Evolutionary conservation across 2,888 invertebrate genomes (phyloP).

Genomic region (Tupiocoris notatus): DNA sequence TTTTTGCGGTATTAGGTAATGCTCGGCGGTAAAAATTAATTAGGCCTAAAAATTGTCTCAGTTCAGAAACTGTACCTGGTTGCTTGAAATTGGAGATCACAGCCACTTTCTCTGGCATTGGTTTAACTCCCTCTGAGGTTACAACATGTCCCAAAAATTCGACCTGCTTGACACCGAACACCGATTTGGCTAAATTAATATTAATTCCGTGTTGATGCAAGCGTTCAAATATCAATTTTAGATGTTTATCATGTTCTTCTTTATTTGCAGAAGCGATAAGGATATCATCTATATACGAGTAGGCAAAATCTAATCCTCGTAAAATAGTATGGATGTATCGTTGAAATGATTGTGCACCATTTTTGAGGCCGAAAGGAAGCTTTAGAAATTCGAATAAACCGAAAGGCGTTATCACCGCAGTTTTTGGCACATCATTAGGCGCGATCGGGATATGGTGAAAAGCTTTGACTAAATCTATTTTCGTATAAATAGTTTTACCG

Average conservation of each 20-base stretch:
- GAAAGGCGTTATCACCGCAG: not conserved
- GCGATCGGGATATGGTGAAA: not conserved
- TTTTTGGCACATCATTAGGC: not conserved
- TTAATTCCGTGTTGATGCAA: not conserved
- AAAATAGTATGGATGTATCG: not conserved
- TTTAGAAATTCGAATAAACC: not conserved
- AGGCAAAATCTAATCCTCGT: not conserved
- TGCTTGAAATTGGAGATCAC: not conserved
- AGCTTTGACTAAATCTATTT: not conserved
- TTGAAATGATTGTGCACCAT: not conserved
- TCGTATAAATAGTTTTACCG: not conserved
- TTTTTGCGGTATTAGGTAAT: not conserved
- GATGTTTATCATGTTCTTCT: not conserved
- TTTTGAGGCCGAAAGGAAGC: not conserved
- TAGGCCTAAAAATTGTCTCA: not conserved
- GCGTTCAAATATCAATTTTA: not conserved
- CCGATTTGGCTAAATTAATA: not conserved
- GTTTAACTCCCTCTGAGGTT: not conserved
- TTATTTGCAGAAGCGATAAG: not conserved
- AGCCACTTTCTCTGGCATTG: not conserved
- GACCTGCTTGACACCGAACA: not conserved
- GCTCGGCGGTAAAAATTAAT: not conserved
- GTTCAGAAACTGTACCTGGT: not conserved
- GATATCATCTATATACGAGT: not conserved
- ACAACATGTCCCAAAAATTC: not conserved